Evolutionary conservation across 1,140 invertebrate species (phyloP).

Genomic region (Drosophila trapezifrons): DNA sequence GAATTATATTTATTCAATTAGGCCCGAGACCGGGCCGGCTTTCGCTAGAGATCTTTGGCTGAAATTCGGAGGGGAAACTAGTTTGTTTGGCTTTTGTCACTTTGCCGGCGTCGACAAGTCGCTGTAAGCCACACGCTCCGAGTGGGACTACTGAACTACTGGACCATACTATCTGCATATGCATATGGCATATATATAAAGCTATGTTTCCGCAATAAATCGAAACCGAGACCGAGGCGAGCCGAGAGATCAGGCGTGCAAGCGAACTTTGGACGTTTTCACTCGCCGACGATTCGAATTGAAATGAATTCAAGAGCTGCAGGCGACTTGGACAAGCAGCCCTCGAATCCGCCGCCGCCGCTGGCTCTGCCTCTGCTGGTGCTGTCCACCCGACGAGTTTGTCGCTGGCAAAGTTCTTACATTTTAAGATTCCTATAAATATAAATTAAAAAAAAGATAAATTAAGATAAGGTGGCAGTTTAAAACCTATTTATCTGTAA

Average conservation of each 20-base stretch:
- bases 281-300: conserved; percentile 56
- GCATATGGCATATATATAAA: conserved; percentile 14
- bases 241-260: conserved; percentile 45
- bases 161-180: conserved; percentile 56
- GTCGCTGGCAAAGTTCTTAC: neutral
- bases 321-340: conserved; percentile 22
- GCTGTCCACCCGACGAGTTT: conserved; percentile 44
- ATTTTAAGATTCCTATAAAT: neutral
- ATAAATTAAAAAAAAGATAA: neutral
- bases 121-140: conserved; percentile 17
- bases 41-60: conserved; percentile 23
- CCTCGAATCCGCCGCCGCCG: conserved; percentile 22
- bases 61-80: conserved; percentile 37
- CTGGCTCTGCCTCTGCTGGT: neutral
- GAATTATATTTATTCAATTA: conserved; percentile 47
- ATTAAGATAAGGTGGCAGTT: neutral
- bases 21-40: conserved; percentile 19
- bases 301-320: conserved; percentile 46
- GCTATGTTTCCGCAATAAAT: conserved; percentile 41
- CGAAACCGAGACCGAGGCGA: conserved; percentile 10
- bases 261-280: conserved; percentile 41
- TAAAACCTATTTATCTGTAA: neutral
- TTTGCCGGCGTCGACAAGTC: conserved; percentile 19
- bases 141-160: conserved; percentile 11
- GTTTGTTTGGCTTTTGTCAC: conserved; percentile 30